Conservation (phyloP, 2,797 vertebrate genomes). For the Psittacula derbiana region DNA sequence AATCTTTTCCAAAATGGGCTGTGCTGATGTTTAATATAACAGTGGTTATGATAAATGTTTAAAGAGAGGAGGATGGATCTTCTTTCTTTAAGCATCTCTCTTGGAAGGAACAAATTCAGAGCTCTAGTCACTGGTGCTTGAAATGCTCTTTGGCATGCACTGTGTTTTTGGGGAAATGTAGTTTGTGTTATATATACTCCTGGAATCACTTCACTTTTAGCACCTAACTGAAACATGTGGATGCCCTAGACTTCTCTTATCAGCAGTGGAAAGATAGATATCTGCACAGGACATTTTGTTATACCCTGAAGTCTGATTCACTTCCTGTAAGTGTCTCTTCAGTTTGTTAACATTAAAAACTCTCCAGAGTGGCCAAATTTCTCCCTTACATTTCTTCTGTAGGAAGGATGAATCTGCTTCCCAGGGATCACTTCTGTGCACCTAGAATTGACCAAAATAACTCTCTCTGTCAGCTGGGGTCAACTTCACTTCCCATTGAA, state of each 20-base stretch:
- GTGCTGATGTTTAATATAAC: neutral
- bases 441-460: neutral
- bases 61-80: neutral
- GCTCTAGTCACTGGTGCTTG: neutral
- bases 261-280: neutral
- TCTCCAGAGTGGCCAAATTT: neutral
- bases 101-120: neutral
- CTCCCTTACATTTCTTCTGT: neutral
- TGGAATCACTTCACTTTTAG: neutral
- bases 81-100: neutral
- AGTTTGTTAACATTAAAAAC: neutral
- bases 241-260: neutral
- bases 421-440: neutral
- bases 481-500: neutral
- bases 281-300: neutral
- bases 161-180: neutral
- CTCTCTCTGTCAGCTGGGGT: rapidly evolving
- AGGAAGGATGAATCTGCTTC: neutral
- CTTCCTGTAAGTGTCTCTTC: neutral
- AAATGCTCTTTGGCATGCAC: neutral
- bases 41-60: neutral
- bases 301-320: neutral
- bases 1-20: neutral
- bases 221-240: neutral
- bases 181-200: neutral